A percentile compares a stretch with the other conserved stretches of the same genome.
Evolutionary conservation across 92 coral and sea anemone species (phyloP).

Genomic region (Parazoanthus darwini): DNA sequence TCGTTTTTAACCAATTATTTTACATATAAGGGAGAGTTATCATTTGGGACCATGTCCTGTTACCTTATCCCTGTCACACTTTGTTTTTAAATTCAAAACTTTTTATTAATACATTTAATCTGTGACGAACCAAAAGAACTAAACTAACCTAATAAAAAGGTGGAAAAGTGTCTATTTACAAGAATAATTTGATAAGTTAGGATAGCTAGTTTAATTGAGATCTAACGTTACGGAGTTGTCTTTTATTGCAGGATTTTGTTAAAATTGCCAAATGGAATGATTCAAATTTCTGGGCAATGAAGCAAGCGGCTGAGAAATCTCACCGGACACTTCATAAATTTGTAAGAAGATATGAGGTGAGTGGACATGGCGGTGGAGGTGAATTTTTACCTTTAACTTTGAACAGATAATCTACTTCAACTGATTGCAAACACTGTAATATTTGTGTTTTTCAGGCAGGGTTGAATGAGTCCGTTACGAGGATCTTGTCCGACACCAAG

Average conservation of each 20-base stretch:
- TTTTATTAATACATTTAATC: too few relatives aligned
- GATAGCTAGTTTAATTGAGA: background rate
- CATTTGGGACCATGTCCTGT: too few relatives aligned
- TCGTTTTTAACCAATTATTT: too few relatives aligned
- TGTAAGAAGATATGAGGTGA: constrained; percentile 89
- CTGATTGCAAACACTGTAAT: background rate
- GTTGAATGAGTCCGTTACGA: constrained; percentile 63
- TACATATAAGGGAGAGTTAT: too few relatives aligned
- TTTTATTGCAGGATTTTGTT: constrained; percentile 75
- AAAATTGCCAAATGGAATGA: constrained; percentile 99
- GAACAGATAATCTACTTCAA: background rate
- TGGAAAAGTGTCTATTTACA: too few relatives aligned
- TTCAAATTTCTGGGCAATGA: constrained; percentile 97
- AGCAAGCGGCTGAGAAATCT: constrained; percentile 92
- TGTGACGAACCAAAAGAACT: too few relatives aligned
- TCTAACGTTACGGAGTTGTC: too few relatives aligned
- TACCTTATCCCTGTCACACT: too few relatives aligned
- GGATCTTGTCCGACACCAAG: constrained; percentile 62
- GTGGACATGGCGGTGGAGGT: background rate
- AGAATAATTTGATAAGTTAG: too few relatives aligned
- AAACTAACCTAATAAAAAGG: too few relatives aligned
- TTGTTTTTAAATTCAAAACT: too few relatives aligned
- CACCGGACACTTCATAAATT: constrained; percentile 91
- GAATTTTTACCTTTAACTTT: background rate
- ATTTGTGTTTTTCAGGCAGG: constrained; percentile 44